These are phyloP conservation scores for Megastigmus dorsalis DNA, from an alignment of 2,888 invertebrate species.

Conservation along the genomic window DNA sequence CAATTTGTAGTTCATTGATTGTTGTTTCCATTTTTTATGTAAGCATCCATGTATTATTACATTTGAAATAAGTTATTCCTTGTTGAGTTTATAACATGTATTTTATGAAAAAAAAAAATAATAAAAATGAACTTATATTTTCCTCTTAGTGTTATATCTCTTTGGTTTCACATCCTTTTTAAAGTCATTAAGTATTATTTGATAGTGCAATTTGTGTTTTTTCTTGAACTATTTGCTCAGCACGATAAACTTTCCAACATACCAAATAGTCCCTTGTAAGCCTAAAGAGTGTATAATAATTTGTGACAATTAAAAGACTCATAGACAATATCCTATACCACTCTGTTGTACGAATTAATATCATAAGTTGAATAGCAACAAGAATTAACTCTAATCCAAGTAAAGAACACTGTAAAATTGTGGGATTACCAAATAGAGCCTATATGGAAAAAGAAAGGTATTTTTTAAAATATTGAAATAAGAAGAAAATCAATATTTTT, in stretches of 20 bases:
- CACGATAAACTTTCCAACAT: slow-evolving; percentile 87
- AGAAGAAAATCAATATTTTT: neutral
- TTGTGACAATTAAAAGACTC: slow-evolving; percentile 89
- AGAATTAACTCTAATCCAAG: slow-evolving; percentile 83
- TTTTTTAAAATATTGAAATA: neutral
- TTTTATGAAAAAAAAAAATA: slow-evolving; percentile 50
- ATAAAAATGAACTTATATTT: slow-evolving; percentile 54
- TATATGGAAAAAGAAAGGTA: slow-evolving; percentile 75
- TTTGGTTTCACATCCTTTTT: slow-evolving; percentile 45
- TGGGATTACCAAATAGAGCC: slow-evolving; percentile 92
- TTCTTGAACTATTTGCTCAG: slow-evolving; percentile 82
- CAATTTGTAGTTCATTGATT: slow-evolving; percentile 17
- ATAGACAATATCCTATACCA: slow-evolving; percentile 95
- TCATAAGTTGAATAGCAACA: slow-evolving; percentile 85
- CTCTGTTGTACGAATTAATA: slow-evolving; percentile 86
- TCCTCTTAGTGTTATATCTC: slow-evolving; percentile 44
- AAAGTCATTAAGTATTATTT: slow-evolving; percentile 44
- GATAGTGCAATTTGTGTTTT: slow-evolving; percentile 68
- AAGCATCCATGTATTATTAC: slow-evolving; percentile 11
- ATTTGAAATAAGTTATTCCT: slow-evolving; percentile 37
- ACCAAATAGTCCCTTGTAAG: slow-evolving; percentile 90
- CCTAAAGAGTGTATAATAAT: slow-evolving; percentile 94
- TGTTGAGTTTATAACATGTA: slow-evolving; percentile 52
- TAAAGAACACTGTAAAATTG: slow-evolving; percentile 83
- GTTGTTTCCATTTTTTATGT: slow-evolving; percentile 6